A percentile compares a stretch with the other conserved stretches of the same genome.
These are phyloP conservation scores for Crotalus tigris DNA, from an alignment of 2,113 vertebrate species.

Conservation along the genomic window DNA sequence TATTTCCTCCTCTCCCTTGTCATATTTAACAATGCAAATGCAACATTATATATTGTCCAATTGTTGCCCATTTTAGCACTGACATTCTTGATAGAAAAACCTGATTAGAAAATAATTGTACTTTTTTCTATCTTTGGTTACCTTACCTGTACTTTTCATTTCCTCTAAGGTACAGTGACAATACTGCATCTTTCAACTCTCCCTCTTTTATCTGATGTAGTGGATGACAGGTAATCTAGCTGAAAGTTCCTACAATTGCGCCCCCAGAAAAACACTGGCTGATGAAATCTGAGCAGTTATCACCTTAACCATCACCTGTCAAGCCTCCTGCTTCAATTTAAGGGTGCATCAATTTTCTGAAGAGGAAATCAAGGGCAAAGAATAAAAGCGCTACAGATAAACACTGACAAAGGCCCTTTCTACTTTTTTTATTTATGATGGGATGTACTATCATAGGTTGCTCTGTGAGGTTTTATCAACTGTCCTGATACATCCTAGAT, in stretches of 20 bases:
- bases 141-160: constrained; percentile 80
- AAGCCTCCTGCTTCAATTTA: constrained; percentile 98
- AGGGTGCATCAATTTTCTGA: constrained; percentile 99
- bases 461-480: constrained; percentile 90
- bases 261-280: constrained; percentile 86
- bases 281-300: constrained; percentile 99
- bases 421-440: constrained; percentile 94
- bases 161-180: constrained; percentile 76
- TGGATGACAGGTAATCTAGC: constrained; percentile 97
- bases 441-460: constrained; percentile 93
- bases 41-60: constrained; percentile 59
- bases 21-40: constrained; percentile 70
- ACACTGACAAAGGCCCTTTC: constrained; percentile 98
- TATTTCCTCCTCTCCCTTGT: background rate
- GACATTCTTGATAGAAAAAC: constrained; percentile 65
- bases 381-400: constrained; percentile 99
- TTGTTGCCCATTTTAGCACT: constrained; percentile 56
- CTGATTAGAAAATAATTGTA: constrained; percentile 77
- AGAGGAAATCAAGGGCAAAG: constrained; percentile 99
- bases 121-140: constrained; percentile 60
- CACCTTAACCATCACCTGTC: constrained; percentile 99
- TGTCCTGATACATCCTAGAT: constrained; percentile 96
- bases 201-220: constrained; percentile 96
- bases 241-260: constrained; percentile 99
- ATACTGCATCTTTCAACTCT: constrained; percentile 86